A percentile compares a stretch with the other conserved stretches of the same genome.
Evolutionary conservation across 2,888 invertebrate species (phyloP).

Genomic region (Lycaena phlaeas): DNA sequence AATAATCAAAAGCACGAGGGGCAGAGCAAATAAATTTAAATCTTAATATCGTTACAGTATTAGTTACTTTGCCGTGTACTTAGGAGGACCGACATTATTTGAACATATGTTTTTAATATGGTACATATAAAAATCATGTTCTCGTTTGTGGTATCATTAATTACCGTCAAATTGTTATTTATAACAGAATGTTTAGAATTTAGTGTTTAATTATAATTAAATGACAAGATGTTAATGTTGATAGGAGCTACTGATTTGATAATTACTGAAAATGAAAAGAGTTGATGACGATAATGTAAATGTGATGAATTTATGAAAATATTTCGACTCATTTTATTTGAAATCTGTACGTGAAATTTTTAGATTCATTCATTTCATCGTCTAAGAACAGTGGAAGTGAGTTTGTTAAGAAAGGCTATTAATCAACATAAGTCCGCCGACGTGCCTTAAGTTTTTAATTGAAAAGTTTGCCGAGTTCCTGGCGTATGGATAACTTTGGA

Average conservation of each 20-base stretch:
- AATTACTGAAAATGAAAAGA: too few species aligned
- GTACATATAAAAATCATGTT: conserved; percentile 19
- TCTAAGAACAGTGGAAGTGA: conserved; percentile 14
- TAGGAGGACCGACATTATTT: conserved; percentile 10
- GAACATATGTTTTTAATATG: conserved; percentile 20
- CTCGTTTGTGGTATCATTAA: conserved; percentile 22
- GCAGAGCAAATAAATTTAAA: conserved; percentile 19
- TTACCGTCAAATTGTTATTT: background rate
- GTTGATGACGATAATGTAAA: too few species aligned
- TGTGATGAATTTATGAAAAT: too few species aligned
- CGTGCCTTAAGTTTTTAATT: conserved; percentile 16
- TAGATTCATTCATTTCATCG: conserved; percentile 17
- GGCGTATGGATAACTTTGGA: conserved; percentile 6
- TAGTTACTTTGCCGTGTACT: background rate
- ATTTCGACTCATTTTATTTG: too few species aligned
- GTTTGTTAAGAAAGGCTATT: conserved; percentile 18
- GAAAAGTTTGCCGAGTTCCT: conserved; percentile 16
- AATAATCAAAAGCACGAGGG: conserved; percentile 19
- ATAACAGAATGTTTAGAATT: background rate
- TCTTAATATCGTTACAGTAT: conserved; percentile 10
- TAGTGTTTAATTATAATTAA: conserved; percentile 8
- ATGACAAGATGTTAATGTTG: too few species aligned
- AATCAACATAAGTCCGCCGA: conserved; percentile 16
- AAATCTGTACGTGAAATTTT: background rate
- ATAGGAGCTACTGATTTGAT: too few species aligned